Percentiles rank a stretch among this genome's conserved stretches.
Evolutionary conservation across 1,140 invertebrate genomes (phyloP).

Genomic region (Holcopasites calliopsidis): DNA sequence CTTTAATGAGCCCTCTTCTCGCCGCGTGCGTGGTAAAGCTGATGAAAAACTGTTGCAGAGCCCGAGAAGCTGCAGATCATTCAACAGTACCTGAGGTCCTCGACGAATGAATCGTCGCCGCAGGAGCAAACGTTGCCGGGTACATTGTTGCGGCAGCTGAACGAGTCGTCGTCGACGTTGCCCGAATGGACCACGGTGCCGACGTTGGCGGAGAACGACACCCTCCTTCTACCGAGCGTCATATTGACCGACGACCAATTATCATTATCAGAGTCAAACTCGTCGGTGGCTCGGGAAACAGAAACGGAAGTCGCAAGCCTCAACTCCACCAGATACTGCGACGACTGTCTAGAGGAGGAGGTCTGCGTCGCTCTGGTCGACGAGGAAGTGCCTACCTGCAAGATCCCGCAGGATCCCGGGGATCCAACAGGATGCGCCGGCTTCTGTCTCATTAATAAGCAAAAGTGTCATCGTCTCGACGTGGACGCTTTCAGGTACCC

Average conservation of each 20-base stretch:
- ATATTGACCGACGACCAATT: slow-evolving; percentile 30
- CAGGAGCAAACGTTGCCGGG: slow-evolving; percentile 50
- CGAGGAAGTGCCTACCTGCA: slow-evolving; percentile 83
- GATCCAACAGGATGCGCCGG: slow-evolving; percentile 89
- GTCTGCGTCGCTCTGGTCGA: slow-evolving; percentile 84
- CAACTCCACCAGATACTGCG: slow-evolving; percentile 74
- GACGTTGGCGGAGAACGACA: neutral
- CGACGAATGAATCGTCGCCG: slow-evolving; percentile 58
- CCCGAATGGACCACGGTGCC: slow-evolving; percentile 43
- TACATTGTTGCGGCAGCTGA: neutral
- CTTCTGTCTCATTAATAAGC: slow-evolving; percentile 84
- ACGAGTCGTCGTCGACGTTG: slow-evolving; percentile 1
- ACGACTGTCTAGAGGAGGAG: slow-evolving; percentile 79
- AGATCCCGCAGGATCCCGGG: slow-evolving; percentile 79
- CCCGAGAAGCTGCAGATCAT: slow-evolving; percentile 77
- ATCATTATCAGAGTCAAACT: slow-evolving; percentile 36
- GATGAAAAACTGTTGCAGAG: too few relatives aligned
- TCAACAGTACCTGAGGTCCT: slow-evolving; percentile 76
- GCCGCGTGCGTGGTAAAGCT: too few relatives aligned
- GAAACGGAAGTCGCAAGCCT: slow-evolving; percentile 40
- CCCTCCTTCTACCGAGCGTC: neutral
- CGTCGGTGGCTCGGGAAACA: slow-evolving; percentile 4
- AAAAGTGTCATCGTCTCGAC: slow-evolving; percentile 86
- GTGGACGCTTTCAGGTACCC: slow-evolving; percentile 79
- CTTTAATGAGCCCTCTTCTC: neutral